Evolutionary conservation across 2,797 vertebrate species (phyloP), one percentile per base, ranked within the genome.

Genomic region (Takifugu rubripes): DNA sequence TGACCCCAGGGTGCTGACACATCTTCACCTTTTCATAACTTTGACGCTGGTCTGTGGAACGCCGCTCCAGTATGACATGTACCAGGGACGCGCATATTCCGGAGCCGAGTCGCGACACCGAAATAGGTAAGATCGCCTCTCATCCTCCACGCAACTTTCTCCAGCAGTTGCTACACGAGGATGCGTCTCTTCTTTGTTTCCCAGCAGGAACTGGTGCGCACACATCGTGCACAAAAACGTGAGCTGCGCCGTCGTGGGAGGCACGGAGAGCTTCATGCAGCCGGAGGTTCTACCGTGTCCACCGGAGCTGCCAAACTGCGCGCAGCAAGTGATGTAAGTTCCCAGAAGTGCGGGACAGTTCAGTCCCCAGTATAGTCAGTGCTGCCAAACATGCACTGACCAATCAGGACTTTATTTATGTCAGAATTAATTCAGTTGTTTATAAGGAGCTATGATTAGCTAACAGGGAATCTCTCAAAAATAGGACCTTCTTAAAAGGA

Each of bases 221-320:
- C 93, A 94, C 76, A 92, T 99, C 0, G 94, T 96, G 86, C 93
- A 92, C 81, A 96, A 89, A 86, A 98, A 98, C 61, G 95, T 96
- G 83, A 97, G 91, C 81, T 97, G 94, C 56, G 92, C 93, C 1
- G 95, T 98, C 44, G 84, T 92, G 70, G 94, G 91, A 75, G 92
- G 92, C 49, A 90, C 91, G 5, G 93, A 96, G 83, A 95, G 87
- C 45, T 93, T 91, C 63, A 72, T 92, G 72, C 93, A 97, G 63
- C 92, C 94, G 11, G 93, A 96, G 72, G 70, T 92, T 71, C 74
- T 81, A 57, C 89, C 87, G 45, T 93, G 92, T 77, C 90, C 89
- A 0, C 78, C 54, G 43, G 84, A 88, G 85, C 88, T 91, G 87
- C 92, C 90, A 14, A 90, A 93, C 82, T 99, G 97, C 73, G 89